Percentiles rank a stretch among this genome's conserved stretches.
These are phyloP conservation scores for Campylorhamphus procurvoides DNA, from an alignment of 2,113 vertebrate genomes.

Conservation along the genomic window DNA sequence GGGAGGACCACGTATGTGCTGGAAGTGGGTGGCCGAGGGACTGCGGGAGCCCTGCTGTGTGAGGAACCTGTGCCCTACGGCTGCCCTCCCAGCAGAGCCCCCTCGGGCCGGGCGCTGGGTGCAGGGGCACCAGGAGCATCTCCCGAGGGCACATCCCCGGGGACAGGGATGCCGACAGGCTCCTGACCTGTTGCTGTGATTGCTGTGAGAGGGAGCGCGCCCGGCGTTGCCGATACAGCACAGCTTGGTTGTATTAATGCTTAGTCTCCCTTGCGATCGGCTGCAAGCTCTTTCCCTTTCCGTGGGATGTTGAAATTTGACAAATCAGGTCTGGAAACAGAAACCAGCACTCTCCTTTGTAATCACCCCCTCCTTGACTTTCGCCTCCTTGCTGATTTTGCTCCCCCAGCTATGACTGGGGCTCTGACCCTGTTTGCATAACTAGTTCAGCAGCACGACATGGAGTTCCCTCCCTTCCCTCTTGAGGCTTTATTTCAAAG, in stretches of 20 bases:
- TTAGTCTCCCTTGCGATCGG: background rate
- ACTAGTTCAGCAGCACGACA: background rate
- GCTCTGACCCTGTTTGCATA: conserved; percentile 17
- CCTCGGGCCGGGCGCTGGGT: background rate
- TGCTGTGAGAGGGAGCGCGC: background rate
- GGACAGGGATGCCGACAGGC: background rate
- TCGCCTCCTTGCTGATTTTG: background rate
- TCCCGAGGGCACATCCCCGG: background rate
- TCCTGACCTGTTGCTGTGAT: conserved; percentile 48
- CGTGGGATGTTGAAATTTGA: background rate
- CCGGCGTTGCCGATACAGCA: background rate
- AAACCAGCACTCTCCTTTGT: background rate
- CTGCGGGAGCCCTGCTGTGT: rapidly evolving
- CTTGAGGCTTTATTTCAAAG: background rate
- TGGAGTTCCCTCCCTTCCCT: background rate
- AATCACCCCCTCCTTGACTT: background rate
- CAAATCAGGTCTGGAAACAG: background rate
- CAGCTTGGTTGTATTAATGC: background rate
- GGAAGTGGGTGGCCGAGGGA: background rate
- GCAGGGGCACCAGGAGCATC: background rate
- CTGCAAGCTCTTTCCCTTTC: background rate
- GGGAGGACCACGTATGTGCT: background rate
- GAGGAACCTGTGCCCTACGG: background rate
- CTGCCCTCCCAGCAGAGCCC: background rate
- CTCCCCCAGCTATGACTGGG: background rate